Evolutionary conservation across 2,113 vertebrate species (phyloP).

Genomic region (Megaleporinus macrocephalus): DNA sequence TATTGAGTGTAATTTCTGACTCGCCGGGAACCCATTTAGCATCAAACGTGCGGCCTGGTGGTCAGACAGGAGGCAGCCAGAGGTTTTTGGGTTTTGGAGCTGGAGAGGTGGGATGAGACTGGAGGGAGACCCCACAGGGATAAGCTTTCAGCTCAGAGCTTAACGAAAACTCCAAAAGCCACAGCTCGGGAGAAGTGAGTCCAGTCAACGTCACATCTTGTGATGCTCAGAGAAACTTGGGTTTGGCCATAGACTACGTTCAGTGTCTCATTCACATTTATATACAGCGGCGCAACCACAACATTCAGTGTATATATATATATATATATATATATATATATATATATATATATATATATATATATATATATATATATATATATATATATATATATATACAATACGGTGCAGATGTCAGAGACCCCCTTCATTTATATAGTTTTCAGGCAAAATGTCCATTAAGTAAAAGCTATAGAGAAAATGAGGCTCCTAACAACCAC

Average conservation of each 20-base stretch:
- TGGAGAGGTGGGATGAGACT: conserved; percentile 47
- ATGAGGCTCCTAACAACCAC: too few species aligned
- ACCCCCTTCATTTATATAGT: too few species aligned
- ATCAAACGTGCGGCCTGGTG: conserved; percentile 67
- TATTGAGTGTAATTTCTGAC: conserved; percentile 70
- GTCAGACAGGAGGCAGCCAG: conserved; percentile 68
- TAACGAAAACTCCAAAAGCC: conserved; percentile 55
- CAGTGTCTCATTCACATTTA: not conserved
- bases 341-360: too few species aligned
- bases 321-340: too few species aligned
- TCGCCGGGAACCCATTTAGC: conserved; percentile 66
- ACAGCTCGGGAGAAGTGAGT: conserved; percentile 11
- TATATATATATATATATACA: too few species aligned
- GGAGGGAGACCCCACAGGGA: conserved; percentile 58
- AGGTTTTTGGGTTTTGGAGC: conserved; percentile 63
- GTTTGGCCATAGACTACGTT: not conserved
- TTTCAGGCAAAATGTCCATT: too few species aligned
- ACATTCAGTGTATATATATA: not conserved
- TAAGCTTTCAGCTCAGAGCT: conserved; percentile 54
- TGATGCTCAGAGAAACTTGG: not conserved
- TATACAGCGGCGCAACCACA: not conserved
- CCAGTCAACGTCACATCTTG: not conserved
- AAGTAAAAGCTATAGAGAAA: too few species aligned
- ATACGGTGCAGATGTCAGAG: too few species aligned
- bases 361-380: too few species aligned